phyloP scores from a whole-genome alignment of 1,140 invertebrate genomes.

The Hormaphis cornu region DNA sequence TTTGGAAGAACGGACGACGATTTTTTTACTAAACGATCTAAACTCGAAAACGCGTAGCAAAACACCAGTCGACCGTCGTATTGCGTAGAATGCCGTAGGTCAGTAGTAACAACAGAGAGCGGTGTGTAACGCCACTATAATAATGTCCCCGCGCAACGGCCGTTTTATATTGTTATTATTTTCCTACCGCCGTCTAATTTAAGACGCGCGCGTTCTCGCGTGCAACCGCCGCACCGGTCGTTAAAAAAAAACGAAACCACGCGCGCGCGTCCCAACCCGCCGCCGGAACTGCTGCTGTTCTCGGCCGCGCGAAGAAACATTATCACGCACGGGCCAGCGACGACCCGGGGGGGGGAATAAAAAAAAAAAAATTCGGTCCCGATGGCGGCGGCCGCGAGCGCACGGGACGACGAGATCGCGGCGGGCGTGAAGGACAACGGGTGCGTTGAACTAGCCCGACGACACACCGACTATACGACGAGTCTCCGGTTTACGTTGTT shows the following conservation, averaged over 20 bases:
- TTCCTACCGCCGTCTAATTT: neutral
- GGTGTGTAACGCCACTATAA: too few species aligned
- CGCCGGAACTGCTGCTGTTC: too few species aligned
- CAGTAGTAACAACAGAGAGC: too few species aligned
- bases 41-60: too few species aligned
- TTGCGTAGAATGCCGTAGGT: too few species aligned
- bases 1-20: neutral
- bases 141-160: neutral
- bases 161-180: neutral
- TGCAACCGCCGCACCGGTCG: neutral
- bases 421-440: conserved; percentile 26
- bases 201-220: neutral
- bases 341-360: neutral
- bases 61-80: too few species aligned
- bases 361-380: neutral
- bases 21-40: neutral
- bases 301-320: too few species aligned
- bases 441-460: conserved; percentile 12
- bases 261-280: neutral
- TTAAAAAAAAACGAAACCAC: neutral
- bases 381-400: neutral
- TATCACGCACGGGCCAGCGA: neutral
- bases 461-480: neutral
- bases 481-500: too few species aligned
- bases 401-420: neutral